These are phyloP conservation scores for Monomorium pharaonis DNA, from an alignment of 1,140 invertebrate species.

Conservation along the genomic window DNA sequence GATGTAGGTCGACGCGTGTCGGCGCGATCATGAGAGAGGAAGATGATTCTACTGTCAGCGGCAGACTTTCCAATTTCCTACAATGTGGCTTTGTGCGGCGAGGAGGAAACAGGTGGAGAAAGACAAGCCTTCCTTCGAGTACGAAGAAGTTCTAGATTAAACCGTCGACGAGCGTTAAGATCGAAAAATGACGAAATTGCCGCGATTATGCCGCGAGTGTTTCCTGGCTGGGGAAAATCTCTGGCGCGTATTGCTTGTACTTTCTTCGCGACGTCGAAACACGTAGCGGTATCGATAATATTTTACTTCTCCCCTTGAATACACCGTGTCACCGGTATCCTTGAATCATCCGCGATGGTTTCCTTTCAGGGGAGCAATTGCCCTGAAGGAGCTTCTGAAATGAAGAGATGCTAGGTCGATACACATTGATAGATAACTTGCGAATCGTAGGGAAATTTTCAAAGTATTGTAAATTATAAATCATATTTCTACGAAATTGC, in stretches of 20 bases:
- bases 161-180: slow-evolving; percentile 11
- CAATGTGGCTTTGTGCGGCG: slow-evolving; percentile 50
- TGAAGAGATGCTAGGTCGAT: neutral
- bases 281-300: slow-evolving; percentile 15
- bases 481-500: neutral
- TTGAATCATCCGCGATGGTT: slow-evolving; percentile 7
- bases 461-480: neutral
- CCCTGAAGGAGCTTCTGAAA: slow-evolving; percentile 19
- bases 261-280: neutral
- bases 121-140: slow-evolving; percentile 10
- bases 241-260: neutral
- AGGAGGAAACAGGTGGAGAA: neutral
- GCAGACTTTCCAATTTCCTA: slow-evolving; percentile 59
- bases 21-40: slow-evolving; percentile 34
- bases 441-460: neutral
- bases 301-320: neutral
- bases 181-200: slow-evolving; percentile 46
- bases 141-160: slow-evolving; percentile 30
- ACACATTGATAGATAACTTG: neutral
- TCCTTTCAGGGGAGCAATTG: slow-evolving; percentile 2
- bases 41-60: slow-evolving; percentile 46
- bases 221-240: neutral
- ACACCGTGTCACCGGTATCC: neutral
- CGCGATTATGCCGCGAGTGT: slow-evolving; percentile 2
- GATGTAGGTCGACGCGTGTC: slow-evolving; percentile 51